Evolutionary conservation across 2,113 vertebrate genomes (phyloP), one percentile per base, ranked within the genome.

Genomic region (Dicerorhinus sumatrensis): DNA sequence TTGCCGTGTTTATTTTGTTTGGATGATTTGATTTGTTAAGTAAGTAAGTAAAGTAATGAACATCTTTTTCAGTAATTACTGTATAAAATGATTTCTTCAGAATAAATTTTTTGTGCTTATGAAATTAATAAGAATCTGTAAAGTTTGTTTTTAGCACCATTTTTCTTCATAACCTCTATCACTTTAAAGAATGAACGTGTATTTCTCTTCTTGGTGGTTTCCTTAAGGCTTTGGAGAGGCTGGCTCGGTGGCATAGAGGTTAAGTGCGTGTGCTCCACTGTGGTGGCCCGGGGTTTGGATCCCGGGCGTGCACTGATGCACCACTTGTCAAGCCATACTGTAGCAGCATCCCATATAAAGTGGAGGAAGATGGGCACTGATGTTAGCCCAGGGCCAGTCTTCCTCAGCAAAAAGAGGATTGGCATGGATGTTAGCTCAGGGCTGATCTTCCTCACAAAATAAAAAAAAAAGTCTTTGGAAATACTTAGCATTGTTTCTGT

Each of bases 51-150:
- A 89, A 94, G 27, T 91, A 94, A 90, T 62, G 70, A 42, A 36
- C 39, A 56, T 90, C 80, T 86, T 94, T 97, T 93, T 72, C 20
- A 69, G n/a, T 94, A 87, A 94, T 91, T 31, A 95, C 18, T 96
- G 87, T 95, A 88, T 69, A 76, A 73, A 85, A 39, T 93, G 60
- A 96, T 75, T 75, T 96, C 42, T 87, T 94, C 23, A 84, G 18
- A 97, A 98, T 96, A 97, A 98, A 96, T 17, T 91, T 82, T 73
- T 97, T 98, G 56, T 72, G 89, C 48, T 97, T 89, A 62, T 33
- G 80, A 96, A 95, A 72, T 92, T 51, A 56, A 27, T 33, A 39
- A 14, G 67, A 87, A 54, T 65, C 3, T 92, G 5, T 69, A 36
- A 1, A 82, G 1, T 63, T 87, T 70, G 21, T 87, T 84, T 63